A percentile compares a stretch with the other conserved stretches of the same genome.
Evolutionary conservation across 2,113 vertebrate species (phyloP).

Genomic region (Tragelaphus scriptus): DNA sequence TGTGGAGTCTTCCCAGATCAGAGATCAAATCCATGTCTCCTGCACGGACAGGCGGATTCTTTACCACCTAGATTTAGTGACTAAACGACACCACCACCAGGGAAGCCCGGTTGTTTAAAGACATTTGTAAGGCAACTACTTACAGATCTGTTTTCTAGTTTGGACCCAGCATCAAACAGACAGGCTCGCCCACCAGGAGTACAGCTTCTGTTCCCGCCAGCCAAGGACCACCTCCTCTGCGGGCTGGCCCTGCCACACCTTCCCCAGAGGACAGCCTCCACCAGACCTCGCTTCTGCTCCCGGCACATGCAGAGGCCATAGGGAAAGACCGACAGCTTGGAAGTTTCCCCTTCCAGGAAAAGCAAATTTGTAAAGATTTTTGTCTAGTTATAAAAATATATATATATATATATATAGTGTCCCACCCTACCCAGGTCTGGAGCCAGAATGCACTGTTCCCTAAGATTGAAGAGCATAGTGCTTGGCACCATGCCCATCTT

Average conservation of each 20-base stretch:
- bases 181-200: background rate
- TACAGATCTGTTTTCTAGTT: background rate
- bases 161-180: background rate
- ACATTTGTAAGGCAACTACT: background rate
- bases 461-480: background rate
- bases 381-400: background rate
- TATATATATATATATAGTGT: too few species aligned
- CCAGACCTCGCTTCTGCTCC: background rate
- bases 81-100: background rate
- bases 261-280: background rate
- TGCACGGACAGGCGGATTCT: background rate
- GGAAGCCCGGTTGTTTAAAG: background rate
- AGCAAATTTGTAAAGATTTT: background rate
- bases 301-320: background rate
- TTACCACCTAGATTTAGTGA: background rate
- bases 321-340: background rate
- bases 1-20: background rate
- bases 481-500: background rate
- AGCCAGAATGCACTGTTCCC: background rate
- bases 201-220: background rate
- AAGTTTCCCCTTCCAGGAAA: background rate
- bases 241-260: background rate
- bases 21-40: background rate
- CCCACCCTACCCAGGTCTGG: background rate
- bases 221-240: background rate